A percentile compares a stretch with the other conserved stretches of the same genome.
These are phyloP conservation scores for Zelostemma sp. DNA, from an alignment of 1,140 invertebrate species.

Conservation along the genomic window DNA sequence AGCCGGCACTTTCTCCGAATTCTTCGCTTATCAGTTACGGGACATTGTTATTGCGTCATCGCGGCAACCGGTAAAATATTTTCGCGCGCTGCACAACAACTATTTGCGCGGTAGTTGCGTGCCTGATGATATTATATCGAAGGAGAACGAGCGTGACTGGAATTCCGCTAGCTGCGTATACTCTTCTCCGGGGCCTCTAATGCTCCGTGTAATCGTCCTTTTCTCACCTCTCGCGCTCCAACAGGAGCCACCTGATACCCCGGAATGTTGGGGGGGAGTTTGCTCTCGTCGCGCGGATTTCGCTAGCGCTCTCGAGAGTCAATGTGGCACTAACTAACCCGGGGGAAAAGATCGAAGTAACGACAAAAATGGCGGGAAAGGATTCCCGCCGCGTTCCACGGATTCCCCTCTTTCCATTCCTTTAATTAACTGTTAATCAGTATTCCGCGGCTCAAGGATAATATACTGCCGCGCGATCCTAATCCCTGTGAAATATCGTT, in stretches of 20 bases:
- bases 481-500: neutral
- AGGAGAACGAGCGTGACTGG: constrained; percentile 54
- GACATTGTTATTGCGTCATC: constrained; percentile 17
- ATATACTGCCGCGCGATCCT: neutral
- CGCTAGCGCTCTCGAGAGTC: neutral
- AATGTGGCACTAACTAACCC: neutral
- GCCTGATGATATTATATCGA: constrained; percentile 57
- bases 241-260: constrained; percentile 38
- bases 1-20: neutral
- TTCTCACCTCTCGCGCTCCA: constrained; percentile 49
- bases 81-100: constrained; percentile 44
- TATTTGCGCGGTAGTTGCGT: constrained; percentile 41
- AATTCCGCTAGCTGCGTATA: constrained; percentile 49
- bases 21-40: neutral
- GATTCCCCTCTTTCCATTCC: constrained; percentile 24
- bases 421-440: constrained; percentile 40
- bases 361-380: constrained; percentile 33
- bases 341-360: constrained; percentile 18
- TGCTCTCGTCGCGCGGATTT: neutral
- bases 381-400: constrained; percentile 27
- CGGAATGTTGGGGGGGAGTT: constrained; percentile 37
- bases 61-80: constrained; percentile 54
- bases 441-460: constrained; percentile 9
- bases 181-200: constrained; percentile 40
- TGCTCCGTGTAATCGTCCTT: constrained; percentile 51